Evolutionary conservation across 2,888 invertebrate genomes (phyloP).

Genomic region (Brachynemurus nebulosus): DNA sequence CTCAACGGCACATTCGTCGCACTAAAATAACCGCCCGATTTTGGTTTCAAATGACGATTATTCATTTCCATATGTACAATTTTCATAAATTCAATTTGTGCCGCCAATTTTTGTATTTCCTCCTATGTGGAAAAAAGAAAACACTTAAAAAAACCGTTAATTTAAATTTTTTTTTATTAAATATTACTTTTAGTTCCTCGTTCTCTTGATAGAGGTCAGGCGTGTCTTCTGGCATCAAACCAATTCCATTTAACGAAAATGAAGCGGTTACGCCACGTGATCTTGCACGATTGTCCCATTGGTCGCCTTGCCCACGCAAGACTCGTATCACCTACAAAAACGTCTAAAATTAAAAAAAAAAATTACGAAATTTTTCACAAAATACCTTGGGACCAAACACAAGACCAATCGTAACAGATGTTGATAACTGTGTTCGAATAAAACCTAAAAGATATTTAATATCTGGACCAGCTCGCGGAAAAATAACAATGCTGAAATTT

Average conservation of each 20-base stretch:
- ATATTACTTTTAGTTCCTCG: constrained; percentile 68
- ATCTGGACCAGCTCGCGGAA: constrained; percentile 80
- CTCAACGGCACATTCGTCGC: constrained; percentile 34
- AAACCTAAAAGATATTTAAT: constrained; percentile 86
- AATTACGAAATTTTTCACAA: too few relatives aligned
- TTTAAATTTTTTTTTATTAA: neutral
- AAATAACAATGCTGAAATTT: constrained; percentile 67
- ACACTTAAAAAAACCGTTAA: constrained; percentile 8
- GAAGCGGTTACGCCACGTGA: constrained; percentile 75
- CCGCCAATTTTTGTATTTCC: constrained; percentile 80
- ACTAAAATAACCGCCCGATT: constrained; percentile 69
- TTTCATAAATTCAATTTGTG: constrained; percentile 87
- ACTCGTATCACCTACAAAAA: constrained; percentile 58
- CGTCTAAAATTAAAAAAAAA: too few relatives aligned
- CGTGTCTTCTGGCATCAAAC: constrained; percentile 69
- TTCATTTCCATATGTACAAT: constrained; percentile 89
- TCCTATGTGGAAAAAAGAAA: too few relatives aligned
- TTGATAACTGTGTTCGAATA: constrained; percentile 81
- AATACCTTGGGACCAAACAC: constrained; percentile 78
- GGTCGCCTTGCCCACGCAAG: constrained; percentile 72
- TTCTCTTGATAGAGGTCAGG: constrained; percentile 82
- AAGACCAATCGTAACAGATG: constrained; percentile 70
- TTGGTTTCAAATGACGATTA: constrained; percentile 75
- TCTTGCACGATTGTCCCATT: constrained; percentile 75
- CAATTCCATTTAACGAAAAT: constrained; percentile 75